These are phyloP conservation scores for Brachionus plicatilis DNA, from an alignment of 1,140 invertebrate genomes.

Conservation along the genomic window DNA sequence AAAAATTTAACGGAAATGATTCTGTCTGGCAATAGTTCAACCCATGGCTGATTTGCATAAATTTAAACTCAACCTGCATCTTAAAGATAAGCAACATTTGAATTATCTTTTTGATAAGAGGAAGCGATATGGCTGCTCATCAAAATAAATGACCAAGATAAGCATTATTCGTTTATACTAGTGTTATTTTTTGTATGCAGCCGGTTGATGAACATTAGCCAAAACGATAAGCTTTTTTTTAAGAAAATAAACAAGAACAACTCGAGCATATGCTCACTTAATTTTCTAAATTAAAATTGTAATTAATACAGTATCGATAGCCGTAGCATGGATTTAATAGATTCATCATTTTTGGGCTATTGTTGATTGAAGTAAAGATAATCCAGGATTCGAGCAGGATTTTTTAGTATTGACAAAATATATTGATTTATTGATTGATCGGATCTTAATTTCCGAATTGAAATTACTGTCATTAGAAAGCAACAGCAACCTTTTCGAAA, in stretches of 20 bases:
- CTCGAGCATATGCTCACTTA: conserved; percentile 4
- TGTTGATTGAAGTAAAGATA: conserved; percentile 22
- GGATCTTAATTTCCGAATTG: conserved; percentile 3
- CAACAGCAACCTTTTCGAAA: not conserved
- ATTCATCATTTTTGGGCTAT: conserved; percentile 6
- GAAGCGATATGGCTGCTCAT: not conserved
- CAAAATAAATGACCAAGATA: conserved; percentile 1
- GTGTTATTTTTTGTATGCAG: not conserved
- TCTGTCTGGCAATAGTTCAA: not conserved
- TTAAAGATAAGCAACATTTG: not conserved
- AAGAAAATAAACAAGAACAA: conserved; percentile 2
- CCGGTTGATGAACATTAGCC: not conserved
- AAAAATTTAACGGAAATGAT: not conserved
- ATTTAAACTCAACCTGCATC: not conserved
- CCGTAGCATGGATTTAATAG: not conserved
- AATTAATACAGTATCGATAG: conserved; percentile 25
- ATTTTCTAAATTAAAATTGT: conserved; percentile 26
- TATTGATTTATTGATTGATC: conserved; percentile 33
- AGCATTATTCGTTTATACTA: not conserved
- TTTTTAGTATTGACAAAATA: conserved; percentile 16
- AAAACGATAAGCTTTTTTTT: not conserved
- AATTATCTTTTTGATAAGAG: not conserved
- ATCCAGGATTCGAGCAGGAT: not conserved
- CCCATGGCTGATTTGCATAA: not conserved
- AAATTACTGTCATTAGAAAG: not conserved